Percentiles rank a stretch among this genome's conserved stretches.
Conservation (phyloP, 1,140 invertebrate species). For the Bombus cullumanus region DNA sequence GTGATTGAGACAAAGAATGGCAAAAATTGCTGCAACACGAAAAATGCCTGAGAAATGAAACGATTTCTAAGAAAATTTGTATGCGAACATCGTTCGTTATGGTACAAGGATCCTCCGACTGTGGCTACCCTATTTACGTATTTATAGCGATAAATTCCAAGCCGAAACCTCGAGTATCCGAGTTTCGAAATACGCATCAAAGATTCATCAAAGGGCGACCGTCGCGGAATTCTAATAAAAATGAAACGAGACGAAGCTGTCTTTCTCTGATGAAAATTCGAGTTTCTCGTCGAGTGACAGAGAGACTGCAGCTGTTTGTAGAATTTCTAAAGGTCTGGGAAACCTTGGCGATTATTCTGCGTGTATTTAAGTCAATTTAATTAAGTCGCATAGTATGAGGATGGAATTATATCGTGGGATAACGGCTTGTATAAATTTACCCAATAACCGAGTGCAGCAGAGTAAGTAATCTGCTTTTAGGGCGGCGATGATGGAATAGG, state of each 20-base stretch:
- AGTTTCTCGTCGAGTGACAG: neutral
- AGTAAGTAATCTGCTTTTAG: neutral
- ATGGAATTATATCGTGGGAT: neutral
- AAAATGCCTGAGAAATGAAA: neutral
- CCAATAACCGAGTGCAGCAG: conserved; percentile 1
- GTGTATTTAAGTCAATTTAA: neutral
- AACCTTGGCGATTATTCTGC: neutral
- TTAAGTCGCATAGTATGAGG: neutral
- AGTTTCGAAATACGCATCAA: neutral
- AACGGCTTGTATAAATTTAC: conserved; percentile 3
- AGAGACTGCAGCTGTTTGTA: no score
- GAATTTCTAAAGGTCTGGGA: neutral
- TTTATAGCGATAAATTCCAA: neutral
- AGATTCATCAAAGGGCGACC: neutral
- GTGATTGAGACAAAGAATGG: no score
- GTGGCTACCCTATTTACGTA: neutral
- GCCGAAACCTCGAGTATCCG: neutral
- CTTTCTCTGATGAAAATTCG: neutral
- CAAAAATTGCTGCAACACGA: neutral
- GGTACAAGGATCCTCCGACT: neutral
- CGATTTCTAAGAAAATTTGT: neutral
- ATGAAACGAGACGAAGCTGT: neutral
- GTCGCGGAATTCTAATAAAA: neutral
- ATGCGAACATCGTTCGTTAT: neutral
- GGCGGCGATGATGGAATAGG: neutral